Evolutionary conservation across 2,888 invertebrate species (phyloP).

Genomic region (Nebria salina): DNA sequence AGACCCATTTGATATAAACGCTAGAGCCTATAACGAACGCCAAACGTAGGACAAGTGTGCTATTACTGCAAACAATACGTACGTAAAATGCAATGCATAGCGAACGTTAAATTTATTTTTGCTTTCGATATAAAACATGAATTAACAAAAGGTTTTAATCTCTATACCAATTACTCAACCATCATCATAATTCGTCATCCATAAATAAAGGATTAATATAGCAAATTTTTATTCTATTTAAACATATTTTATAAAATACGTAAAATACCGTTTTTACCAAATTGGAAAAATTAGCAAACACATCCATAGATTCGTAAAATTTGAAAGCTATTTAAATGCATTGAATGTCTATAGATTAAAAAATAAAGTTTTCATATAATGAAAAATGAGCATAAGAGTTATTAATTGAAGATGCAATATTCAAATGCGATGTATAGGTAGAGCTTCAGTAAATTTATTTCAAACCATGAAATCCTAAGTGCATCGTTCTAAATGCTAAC

Average conservation of each 20-base stretch:
- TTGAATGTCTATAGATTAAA: no score
- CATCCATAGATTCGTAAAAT: no score
- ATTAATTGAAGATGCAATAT: neutral
- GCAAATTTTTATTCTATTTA: neutral
- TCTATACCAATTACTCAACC: constrained; percentile 8
- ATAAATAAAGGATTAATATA: neutral
- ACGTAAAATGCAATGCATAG: constrained; percentile 11
- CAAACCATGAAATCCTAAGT: neutral
- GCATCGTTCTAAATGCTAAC: neutral
- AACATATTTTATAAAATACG: neutral
- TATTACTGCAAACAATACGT: constrained; percentile 39
- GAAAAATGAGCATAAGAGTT: neutral
- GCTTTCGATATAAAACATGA: constrained; percentile 26
- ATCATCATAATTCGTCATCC: neutral
- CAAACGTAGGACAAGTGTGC: constrained; percentile 13
- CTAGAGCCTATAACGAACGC: neutral
- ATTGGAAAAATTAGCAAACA: neutral
- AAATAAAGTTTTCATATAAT: neutral
- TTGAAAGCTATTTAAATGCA: no score
- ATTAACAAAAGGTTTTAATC: constrained; percentile 9
- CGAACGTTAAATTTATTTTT: constrained; percentile 7
- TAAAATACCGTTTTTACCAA: neutral
- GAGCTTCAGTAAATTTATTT: neutral
- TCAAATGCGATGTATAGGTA: neutral
- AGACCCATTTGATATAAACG: neutral